Evolutionary conservation across 64 coral and sea anemone genomes (phyloP).

Genomic region (Platygyra sinensis): DNA sequence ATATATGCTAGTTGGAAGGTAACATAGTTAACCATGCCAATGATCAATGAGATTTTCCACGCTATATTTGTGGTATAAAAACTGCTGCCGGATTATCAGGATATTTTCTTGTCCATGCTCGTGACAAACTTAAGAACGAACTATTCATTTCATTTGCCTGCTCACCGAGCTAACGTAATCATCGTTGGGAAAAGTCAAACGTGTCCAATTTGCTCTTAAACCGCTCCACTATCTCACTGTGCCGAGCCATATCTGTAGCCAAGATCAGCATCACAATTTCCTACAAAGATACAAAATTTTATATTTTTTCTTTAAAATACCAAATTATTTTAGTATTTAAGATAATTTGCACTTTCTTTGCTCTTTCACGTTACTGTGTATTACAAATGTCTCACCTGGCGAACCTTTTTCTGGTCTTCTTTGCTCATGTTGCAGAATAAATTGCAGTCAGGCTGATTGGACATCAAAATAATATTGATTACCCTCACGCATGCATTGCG

Average conservation of each 20-base stretch:
- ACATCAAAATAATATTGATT: neutral
- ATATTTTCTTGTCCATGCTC: no score
- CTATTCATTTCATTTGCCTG: neutral
- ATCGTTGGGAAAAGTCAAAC: constrained; percentile 76
- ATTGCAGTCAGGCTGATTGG: constrained; percentile 75
- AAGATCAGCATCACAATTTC: constrained; percentile 82
- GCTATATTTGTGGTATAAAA: no score
- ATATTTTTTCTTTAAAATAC: no score
- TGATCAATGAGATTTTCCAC: no score
- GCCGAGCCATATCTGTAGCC: constrained; percentile 81
- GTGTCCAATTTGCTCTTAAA: constrained; percentile 84
- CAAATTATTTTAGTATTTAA: no score
- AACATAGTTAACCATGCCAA: neutral
- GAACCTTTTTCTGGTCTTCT: constrained; percentile 74
- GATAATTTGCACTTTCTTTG: neutral
- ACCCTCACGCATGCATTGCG: no score
- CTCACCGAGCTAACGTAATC: constrained; percentile 81
- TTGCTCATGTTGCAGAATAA: constrained; percentile 73
- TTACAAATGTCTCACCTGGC: constrained; percentile 57
- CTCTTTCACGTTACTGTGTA: neutral
- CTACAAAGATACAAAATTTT: constrained; percentile 16
- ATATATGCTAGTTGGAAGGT: neutral
- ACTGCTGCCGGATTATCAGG: no score
- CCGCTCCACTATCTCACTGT: constrained; percentile 77
- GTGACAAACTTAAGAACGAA: no score